These are phyloP conservation scores for Bombus difficillimus DNA, from an alignment of 1,140 invertebrate genomes.

Conservation along the genomic window DNA sequence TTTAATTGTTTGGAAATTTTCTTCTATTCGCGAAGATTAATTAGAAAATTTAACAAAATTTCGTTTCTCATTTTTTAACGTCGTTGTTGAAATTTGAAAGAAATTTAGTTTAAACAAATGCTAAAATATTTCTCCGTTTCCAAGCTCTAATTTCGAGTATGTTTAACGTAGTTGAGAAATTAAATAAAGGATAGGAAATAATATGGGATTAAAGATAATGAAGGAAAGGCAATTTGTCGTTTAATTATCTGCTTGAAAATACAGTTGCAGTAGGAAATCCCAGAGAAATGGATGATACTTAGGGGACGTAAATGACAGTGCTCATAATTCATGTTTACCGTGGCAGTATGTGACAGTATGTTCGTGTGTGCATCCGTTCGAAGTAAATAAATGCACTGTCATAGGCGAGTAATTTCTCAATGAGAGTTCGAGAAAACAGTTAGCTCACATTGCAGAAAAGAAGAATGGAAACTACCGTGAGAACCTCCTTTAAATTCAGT, in stretches of 20 bases:
- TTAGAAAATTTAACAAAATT: background rate
- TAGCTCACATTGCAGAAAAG: background rate
- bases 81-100: background rate
- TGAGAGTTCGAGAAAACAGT: slow-evolving; percentile 1
- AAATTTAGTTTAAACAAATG: background rate
- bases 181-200: background rate
- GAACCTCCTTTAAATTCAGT: background rate
- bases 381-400: slow-evolving; percentile 7
- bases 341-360: background rate
- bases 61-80: background rate
- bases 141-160: background rate
- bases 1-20: background rate
- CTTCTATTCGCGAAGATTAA: background rate
- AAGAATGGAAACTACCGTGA: background rate
- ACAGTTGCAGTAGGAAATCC: slow-evolving; percentile 12
- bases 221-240: background rate
- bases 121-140: background rate
- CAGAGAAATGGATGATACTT: slow-evolving; percentile 11
- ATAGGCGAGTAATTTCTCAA: slow-evolving; percentile 20
- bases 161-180: background rate
- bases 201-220: background rate
- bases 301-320: background rate
- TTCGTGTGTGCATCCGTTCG: slow-evolving; percentile 6
- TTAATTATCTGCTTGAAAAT: slow-evolving; percentile 3
- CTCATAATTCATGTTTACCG: slow-evolving; percentile 28